Evolutionary conservation across 2,888 invertebrate species (phyloP).

Genomic region (Nipponacmea schrenckii): DNA sequence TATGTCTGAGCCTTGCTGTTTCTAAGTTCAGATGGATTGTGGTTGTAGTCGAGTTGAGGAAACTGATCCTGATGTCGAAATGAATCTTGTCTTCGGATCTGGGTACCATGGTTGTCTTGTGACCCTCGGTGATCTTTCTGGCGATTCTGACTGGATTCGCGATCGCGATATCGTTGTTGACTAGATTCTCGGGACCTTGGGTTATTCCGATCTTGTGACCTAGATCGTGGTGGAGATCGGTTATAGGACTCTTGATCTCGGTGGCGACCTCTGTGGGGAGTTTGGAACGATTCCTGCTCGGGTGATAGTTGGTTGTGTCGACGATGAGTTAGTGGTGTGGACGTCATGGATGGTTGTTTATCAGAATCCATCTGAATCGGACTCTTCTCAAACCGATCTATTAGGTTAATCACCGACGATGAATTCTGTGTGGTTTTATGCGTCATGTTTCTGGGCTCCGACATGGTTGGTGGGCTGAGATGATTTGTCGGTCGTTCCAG

Average conservation of each 20-base stretch:
- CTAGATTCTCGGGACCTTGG: neutral
- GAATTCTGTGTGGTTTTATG: conserved; percentile 22
- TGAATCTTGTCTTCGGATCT: too few species aligned
- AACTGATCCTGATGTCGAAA: neutral
- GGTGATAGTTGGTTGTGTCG: conserved; percentile 22
- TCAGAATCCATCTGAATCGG: conserved; percentile 25
- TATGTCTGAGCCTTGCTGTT: neutral
- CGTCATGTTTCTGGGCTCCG: neutral
- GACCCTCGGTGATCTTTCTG: too few species aligned
- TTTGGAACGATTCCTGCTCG: conserved; percentile 11
- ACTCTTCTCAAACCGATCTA: conserved; percentile 50
- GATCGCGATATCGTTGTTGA: neutral
- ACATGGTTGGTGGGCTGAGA: neutral
- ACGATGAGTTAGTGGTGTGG: conserved; percentile 45
- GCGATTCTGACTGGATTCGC: neutral
- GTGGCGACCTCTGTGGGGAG: conserved; percentile 1
- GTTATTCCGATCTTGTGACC: neutral
- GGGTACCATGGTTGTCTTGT: too few species aligned
- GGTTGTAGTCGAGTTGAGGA: neutral
- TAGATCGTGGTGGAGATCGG: neutral
- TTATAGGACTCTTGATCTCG: neutral
- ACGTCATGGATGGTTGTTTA: conserved; percentile 47
- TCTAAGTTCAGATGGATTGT: neutral
- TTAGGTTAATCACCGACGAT: conserved; percentile 45
- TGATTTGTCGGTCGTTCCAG: conserved; percentile 15